Conservation (phyloP, 35 echinoderm and acorn worm genomes). For the Heliocidaris erythrogramma region DNA sequence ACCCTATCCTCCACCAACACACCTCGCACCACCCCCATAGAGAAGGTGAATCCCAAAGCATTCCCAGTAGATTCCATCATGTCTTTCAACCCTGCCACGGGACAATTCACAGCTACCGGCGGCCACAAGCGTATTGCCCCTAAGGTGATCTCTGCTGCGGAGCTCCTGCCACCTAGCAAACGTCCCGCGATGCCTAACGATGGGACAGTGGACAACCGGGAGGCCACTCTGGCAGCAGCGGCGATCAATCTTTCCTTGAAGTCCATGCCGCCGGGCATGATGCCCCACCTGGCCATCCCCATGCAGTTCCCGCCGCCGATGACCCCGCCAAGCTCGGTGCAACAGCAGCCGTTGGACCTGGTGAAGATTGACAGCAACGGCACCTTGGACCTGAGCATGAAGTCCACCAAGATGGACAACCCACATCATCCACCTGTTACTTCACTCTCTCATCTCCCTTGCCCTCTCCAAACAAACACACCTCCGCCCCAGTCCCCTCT, state of each 20-base stretch:
- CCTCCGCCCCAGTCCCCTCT: constrained; percentile 9
- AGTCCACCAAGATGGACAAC: constrained; percentile 63
- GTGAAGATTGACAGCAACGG: constrained; percentile 92
- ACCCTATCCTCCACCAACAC: neutral
- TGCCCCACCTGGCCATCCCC: constrained; percentile 59
- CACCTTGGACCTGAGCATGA: constrained; percentile 97
- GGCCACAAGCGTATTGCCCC: constrained; percentile 94
- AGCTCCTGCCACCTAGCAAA: constrained; percentile 61
- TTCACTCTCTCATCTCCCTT: neutral
- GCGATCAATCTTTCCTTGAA: constrained; percentile 95
- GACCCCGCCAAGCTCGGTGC: neutral
- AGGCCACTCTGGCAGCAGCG: constrained; percentile 84
- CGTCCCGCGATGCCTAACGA: constrained; percentile 75
- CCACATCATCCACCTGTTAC: neutral
- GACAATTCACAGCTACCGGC: constrained; percentile 44
- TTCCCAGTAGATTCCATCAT: constrained; percentile 47
- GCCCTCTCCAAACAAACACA: neutral
- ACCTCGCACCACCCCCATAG: constrained; percentile 57
- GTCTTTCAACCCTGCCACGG: constrained; percentile 59
- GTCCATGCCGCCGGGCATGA: constrained; percentile 22
- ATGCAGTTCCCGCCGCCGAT: constrained; percentile 46
- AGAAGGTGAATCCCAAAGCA: constrained; percentile 58
- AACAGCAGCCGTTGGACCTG: constrained; percentile 57
- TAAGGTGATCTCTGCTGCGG: constrained; percentile 78
- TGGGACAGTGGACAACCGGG: constrained; percentile 69